Percentiles rank a stretch among this genome's conserved stretches.
phyloP scores from a whole-genome alignment of 2,888 invertebrate species.

The Ptychoptera albimana region DNA sequence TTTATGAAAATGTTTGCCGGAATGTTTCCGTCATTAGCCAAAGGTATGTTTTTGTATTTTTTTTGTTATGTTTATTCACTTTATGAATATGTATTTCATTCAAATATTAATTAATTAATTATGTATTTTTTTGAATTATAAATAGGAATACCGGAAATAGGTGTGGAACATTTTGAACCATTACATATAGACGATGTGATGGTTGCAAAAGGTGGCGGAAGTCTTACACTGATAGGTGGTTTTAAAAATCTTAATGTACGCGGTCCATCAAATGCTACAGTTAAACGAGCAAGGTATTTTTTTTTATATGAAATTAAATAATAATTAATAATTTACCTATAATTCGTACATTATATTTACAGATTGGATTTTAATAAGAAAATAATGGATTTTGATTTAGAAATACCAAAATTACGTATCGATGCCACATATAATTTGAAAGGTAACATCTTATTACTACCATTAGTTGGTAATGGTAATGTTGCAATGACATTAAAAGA shows the following conservation, averaged over 20 bases:
- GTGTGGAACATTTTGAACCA: conserved; percentile 40
- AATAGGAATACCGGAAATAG: conserved; percentile 35
- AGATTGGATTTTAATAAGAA: conserved; percentile 36
- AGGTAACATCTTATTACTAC: conserved; percentile 39
- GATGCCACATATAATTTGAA: conserved; percentile 39
- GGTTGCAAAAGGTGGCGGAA: conserved; percentile 38
- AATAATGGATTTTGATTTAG: conserved; percentile 36
- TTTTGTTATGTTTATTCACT: too few species aligned
- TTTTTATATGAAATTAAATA: conserved; percentile 1
- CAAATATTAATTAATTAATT: neutral
- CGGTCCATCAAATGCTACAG: conserved; percentile 41
- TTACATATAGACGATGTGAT: conserved; percentile 35
- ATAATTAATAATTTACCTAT: neutral
- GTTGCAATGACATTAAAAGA: conserved; percentile 36
- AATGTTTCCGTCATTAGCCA: conserved; percentile 39
- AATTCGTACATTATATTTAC: conserved; percentile 11
- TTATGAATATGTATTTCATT: conserved; percentile 3
- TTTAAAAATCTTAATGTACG: conserved; percentile 36
- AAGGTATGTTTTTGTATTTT: too few species aligned
- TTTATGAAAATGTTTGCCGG: conserved; percentile 34
- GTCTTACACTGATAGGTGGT: conserved; percentile 35
- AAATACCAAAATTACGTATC: conserved; percentile 37
- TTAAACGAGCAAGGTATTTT: conserved; percentile 22
- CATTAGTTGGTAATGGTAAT: conserved; percentile 39
- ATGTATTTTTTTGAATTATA: conserved; percentile 18